Base-by-base conservation (phyloP, 2,888 invertebrate genomes). In the Ophioninae sp. region DNA sequence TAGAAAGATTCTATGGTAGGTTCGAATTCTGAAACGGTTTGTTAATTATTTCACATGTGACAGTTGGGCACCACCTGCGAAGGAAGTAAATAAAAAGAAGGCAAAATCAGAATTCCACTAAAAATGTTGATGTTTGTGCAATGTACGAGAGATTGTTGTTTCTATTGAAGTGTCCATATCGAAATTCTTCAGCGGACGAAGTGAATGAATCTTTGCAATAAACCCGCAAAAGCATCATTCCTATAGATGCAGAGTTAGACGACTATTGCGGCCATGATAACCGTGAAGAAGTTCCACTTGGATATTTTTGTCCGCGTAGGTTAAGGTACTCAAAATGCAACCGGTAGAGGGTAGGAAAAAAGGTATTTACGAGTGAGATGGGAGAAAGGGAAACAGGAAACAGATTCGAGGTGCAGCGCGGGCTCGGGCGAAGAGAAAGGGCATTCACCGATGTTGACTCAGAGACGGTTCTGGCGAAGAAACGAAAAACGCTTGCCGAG, bases 381-480 rank as follows among this genome's bases (percentile, higher is more conserved):
- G 37, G 70, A 70, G 37, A 79, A 67, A 67, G 67, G 73, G 13
- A 73, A 69, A 20, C 17, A 74, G 64, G 30, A 67, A 30, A 37
- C 50, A 59, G 50, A 41, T 21, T 20, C 61, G 23, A 44, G 44
- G 44, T 68, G 67, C 50, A 62, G 73, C 72, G 41, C 68, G 67
- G 73, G 21, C 37, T 61, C 59, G 62, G 41, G 62, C 73, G 57
- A 39, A 23, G 74, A 59, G 76, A 50, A 81, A n/a, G n/a, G 74
- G 74, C 82, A 70, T 82, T 64, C 79, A 82, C 79, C 79, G 79
- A 82, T 79, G 82, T 82, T 82, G 82, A 82, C 79, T 82, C 82
- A 79, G 79, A 65, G 56, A 61, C 69, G n/a, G 61, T 72, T 57
- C 59, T 70, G 41, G 41, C 50, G 57, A 69, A 79, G 69, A 74